Base-by-base conservation (phyloP, 1,140 invertebrate genomes). In the Hycleus cichorii region DNA sequence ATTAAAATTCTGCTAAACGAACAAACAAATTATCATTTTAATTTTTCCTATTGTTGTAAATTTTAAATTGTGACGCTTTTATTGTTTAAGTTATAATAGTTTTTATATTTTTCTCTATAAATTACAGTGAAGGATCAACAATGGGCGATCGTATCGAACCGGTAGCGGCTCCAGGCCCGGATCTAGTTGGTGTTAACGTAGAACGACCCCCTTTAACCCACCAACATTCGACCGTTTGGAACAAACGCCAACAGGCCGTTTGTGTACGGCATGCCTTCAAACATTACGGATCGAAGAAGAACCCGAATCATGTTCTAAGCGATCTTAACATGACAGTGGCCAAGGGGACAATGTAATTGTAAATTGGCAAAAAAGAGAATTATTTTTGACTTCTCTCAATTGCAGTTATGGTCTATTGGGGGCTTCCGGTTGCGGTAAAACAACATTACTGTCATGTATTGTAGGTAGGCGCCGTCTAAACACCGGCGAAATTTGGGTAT, bases 241-340 rank as follows among this genome's bases (percentile, higher is more conserved):
- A 82, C 3, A 79, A 86, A 64, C 81, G 82, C 67, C 83, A 87
- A 64, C 88, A 91, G 57, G 90, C 90, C 0, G 87, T 93, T 1
- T 89, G 86, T 64, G 89, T 93, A 1, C 76, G 89, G 47, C 77
- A 87, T 12, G 89, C 91, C 0, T 87, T 83, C 74, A 95, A 95
- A 73, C 85, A 83, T 68, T 95, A 95, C 72, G 91, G 91, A 4
- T 79, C 85, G 38, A 84, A 87, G 58, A 90, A 83, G 49, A 90
- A 87, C 69, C 88, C 89, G n/a, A 88, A 92, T 63, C 78, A 90
- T 39, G 89, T 95, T 6, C 77, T 96, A 12, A 88, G 89, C 69
- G 86, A 90, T 27, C 80, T 95, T 26, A 91, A 91, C 67, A 91
- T 95, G 88, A 92, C 89, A 10, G 92, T 95, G 10, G 85, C 87